Base-by-base conservation (phyloP, 2,888 invertebrate species). In the Actias luna region DNA sequence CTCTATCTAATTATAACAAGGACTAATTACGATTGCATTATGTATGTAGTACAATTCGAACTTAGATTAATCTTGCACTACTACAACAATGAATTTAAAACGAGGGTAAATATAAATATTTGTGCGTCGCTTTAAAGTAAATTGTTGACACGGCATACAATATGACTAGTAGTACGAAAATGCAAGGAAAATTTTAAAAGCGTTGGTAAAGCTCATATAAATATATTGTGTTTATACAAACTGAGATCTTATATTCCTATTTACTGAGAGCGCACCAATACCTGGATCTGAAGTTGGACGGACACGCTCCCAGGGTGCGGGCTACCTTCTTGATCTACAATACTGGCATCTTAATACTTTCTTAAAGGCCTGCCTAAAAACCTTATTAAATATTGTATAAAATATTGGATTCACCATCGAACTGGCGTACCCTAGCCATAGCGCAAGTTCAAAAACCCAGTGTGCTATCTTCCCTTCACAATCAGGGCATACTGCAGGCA, bases 341-440 rank as follows among this genome's bases (percentile, higher is more conserved):
- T 97, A 97, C 71, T 95, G 94, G 86, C 98, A 98, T 64, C 95
- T 87, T 63, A 98, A 87, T 12, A 98, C 97, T 84, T 96, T 97
- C 81, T 97, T 96, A 84, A 98, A 98, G 0, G 98, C 97, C 81
- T 97, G 96, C 52, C 98, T 94, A 88, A 98, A 98, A 64, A 97
- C 96, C 82, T 98, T 97, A 88, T 98, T 98, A 88, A 98, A 98
- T 77, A 98, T 97, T 29, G 98, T 98, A 84, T 98, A 98, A 90
- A 98, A 98, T 77, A 98, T 97, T 0, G 98, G 98, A 89, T 98
- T 98, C 36, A 98, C 97, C 95, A 98, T 98, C 16, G 98, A 98
- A 80, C 98, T 98, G 62, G 98, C 96, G 83, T 98, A 98, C 25
- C 98, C 98, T 67, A 98, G 92, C 98, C 98, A 98, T 58, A 98